phyloP scores from a whole-genome alignment of 1,140 invertebrate species.

The Archegozetes longisetosus region DNA sequence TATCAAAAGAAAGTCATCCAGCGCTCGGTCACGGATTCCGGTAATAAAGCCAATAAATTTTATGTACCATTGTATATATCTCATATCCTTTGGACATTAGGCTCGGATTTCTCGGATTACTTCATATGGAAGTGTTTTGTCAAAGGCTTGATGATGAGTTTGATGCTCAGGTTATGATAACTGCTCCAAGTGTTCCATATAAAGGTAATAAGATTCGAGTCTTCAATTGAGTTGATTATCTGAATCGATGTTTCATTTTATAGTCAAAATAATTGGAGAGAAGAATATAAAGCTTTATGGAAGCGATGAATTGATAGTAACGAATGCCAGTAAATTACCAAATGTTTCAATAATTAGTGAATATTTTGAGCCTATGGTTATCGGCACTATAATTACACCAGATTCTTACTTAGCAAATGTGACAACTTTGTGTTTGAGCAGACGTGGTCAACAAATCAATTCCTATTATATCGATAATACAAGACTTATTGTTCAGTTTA shows the following conservation, averaged over 20 bases:
- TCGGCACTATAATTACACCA: conserved; percentile 77
- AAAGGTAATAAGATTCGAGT: conserved; percentile 35
- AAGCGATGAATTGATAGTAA: conserved; percentile 49
- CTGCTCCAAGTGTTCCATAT: conserved; percentile 86
- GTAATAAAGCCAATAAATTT: background rate
- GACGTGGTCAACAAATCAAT: conserved; percentile 55
- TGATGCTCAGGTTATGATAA: conserved; percentile 69
- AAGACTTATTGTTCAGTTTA: conserved; percentile 59
- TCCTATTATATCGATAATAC: conserved; percentile 62
- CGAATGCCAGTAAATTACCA: conserved; percentile 66
- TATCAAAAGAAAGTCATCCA: conserved; percentile 61
- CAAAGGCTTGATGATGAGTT: conserved; percentile 83
- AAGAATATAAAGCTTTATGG: conserved; percentile 51
- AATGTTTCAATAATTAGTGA: conserved; percentile 45
- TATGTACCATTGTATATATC: background rate
- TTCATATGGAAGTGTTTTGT: conserved; percentile 91
- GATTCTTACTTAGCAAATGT: conserved; percentile 33
- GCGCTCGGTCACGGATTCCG: conserved; percentile 77
- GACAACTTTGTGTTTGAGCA: conserved; percentile 38
- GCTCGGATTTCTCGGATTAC: conserved; percentile 76
- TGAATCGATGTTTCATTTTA: conserved; percentile 17
- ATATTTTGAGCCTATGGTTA: conserved; percentile 71
- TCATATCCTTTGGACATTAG: conserved; percentile 33
- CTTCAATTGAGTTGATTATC: conserved; percentile 1
- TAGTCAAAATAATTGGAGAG: conserved; percentile 47